Conservation (phyloP, 1,140 invertebrate genomes). For the Phthorimaea operculella region DNA sequence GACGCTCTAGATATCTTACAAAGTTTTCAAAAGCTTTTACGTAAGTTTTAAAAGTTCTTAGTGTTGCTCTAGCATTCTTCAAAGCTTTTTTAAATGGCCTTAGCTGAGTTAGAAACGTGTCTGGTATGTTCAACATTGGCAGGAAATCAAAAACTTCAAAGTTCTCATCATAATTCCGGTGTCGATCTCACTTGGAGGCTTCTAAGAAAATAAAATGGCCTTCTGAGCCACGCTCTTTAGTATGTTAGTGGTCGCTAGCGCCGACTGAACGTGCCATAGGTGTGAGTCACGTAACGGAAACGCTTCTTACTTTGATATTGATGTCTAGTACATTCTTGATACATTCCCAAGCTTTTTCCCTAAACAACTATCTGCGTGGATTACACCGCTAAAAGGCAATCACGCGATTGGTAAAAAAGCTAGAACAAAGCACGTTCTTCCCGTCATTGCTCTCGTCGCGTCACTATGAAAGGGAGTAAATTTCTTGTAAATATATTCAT, state of each 20-base stretch:
- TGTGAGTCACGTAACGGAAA: slow-evolving; percentile 66
- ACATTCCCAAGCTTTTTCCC: slow-evolving; percentile 26
- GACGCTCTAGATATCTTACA: no score
- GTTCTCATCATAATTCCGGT: slow-evolving; percentile 6
- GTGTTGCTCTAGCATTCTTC: background rate
- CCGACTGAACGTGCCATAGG: slow-evolving; percentile 50
- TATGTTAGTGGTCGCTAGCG: slow-evolving; percentile 54
- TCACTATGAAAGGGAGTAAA: no score
- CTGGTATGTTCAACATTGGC: background rate
- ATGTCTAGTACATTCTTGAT: slow-evolving; percentile 31
- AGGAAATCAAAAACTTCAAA: background rate
- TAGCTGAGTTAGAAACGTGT: background rate
- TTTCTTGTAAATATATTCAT: background rate
- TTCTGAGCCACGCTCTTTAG: slow-evolving; percentile 39
- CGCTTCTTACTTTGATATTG: slow-evolving; percentile 51
- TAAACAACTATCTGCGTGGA: background rate
- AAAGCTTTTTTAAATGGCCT: background rate
- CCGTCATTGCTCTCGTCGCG: no score
- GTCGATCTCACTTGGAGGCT: slow-evolving; percentile 20
- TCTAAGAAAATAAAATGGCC: slow-evolving; percentile 43
- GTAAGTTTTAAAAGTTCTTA: background rate
- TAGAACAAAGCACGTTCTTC: no score
- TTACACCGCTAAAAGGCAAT: no score
- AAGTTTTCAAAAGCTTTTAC: no score
- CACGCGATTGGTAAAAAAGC: no score